Percentiles rank a stretch among this genome's conserved stretches.
phyloP scores from a whole-genome alignment of 2,888 invertebrate genomes.

The Nymphalis c-album region DNA sequence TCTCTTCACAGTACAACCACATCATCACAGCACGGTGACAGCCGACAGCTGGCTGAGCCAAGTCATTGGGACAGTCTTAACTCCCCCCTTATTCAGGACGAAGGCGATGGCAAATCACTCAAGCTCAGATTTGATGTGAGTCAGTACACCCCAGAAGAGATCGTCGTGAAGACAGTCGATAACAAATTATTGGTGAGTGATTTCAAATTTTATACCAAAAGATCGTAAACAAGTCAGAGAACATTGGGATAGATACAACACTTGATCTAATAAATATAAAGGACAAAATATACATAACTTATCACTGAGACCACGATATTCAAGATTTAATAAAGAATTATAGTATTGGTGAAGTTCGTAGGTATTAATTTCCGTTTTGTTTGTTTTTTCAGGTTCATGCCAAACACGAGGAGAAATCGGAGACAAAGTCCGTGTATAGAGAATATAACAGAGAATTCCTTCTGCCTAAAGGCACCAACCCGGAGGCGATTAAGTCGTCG shows the following conservation, averaged over 20 bases:
- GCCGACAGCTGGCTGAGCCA: constrained; percentile 82
- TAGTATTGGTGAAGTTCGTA: too few species aligned
- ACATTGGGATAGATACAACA: too few species aligned
- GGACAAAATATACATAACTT: too few species aligned
- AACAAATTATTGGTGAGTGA: constrained; percentile 94
- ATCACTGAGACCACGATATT: too few species aligned
- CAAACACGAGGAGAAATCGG: constrained; percentile 98
- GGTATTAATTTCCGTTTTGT: too few species aligned
- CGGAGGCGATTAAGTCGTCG: constrained; percentile 97
- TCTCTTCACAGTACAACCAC: constrained; percentile 82
- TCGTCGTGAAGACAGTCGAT: constrained; percentile 98
- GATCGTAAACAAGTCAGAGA: not conserved
- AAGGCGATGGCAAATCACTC: constrained; percentile 95
- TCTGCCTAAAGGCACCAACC: constrained; percentile 97
- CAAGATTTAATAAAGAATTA: not conserved
- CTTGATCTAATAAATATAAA: too few species aligned
- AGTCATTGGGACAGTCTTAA: constrained; percentile 92
- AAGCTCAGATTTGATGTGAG: constrained; percentile 98
- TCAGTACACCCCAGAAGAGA: constrained; percentile 98
- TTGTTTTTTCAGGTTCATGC: constrained; percentile 91
- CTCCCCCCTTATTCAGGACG: constrained; percentile 96
- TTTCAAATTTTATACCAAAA: not conserved
- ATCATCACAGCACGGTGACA: constrained; percentile 83
- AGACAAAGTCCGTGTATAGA: constrained; percentile 97
- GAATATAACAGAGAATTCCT: constrained; percentile 99